These are phyloP conservation scores for Sphaeridia pumilis DNA, from an alignment of 2,888 invertebrate species.

Conservation along the genomic window DNA sequence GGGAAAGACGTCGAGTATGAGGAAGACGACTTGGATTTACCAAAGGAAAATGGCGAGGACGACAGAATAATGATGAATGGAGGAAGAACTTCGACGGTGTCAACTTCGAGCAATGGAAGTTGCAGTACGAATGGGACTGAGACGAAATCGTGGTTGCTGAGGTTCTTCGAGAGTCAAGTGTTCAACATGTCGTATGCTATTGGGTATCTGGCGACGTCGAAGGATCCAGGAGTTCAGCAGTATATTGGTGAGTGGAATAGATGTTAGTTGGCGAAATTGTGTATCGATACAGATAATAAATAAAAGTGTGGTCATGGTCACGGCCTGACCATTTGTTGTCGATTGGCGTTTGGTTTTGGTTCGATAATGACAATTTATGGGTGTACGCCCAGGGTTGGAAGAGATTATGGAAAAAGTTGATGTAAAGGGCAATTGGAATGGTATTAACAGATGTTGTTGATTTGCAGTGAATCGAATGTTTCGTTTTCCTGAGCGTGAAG, in stretches of 20 bases:
- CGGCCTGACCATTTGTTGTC: background rate
- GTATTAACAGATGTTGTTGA: too few species aligned
- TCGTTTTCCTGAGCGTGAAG: conserved; percentile 79
- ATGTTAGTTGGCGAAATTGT: too few species aligned
- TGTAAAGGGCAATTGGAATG: too few species aligned
- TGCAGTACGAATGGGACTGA: conserved; percentile 15
- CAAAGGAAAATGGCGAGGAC: background rate
- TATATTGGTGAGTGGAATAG: conserved; percentile 61
- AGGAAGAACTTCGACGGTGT: background rate
- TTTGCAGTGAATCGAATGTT: conserved; percentile 89
- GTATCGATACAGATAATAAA: too few species aligned
- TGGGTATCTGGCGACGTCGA: conserved; percentile 93
- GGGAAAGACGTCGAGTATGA: conserved; percentile 8
- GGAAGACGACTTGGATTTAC: background rate
- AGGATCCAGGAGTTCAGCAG: conserved; percentile 93
- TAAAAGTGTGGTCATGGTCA: too few species aligned
- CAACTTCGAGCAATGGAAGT: background rate
- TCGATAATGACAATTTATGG: too few species aligned
- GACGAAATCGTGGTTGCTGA: conserved; percentile 49
- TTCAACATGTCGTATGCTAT: conserved; percentile 98
- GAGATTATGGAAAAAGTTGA: too few species aligned
- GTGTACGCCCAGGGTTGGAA: too few species aligned
- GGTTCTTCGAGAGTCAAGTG: conserved; percentile 92
- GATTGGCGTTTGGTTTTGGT: conserved; percentile 37
- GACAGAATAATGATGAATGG: too few species aligned